These are phyloP conservation scores for Cirrhinus molitorella DNA, from an alignment of 2,797 vertebrate genomes.

Conservation along the genomic window DNA sequence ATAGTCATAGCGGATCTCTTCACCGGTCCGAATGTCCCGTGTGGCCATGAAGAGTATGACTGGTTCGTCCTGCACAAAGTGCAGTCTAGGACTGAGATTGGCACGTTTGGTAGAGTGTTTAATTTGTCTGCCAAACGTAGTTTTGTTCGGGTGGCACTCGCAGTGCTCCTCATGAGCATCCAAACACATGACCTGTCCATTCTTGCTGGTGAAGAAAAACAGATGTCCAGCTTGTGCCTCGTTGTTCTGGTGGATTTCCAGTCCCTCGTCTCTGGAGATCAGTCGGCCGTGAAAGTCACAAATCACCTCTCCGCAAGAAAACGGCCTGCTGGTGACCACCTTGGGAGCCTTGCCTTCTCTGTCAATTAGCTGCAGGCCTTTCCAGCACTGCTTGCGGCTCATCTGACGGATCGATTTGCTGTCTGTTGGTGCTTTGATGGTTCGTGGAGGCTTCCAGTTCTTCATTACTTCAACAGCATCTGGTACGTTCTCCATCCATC, in stretches of 20 bases:
- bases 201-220: neutral
- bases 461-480: neutral
- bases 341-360: neutral
- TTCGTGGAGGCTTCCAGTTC: neutral
- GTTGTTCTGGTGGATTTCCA: neutral
- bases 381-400: neutral
- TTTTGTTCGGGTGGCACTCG: neutral
- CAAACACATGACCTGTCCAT: neutral
- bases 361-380: neutral
- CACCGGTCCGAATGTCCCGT: neutral
- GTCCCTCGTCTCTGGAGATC: neutral
- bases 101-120: neutral
- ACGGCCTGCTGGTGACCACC: neutral
- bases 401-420: neutral
- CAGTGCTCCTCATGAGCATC: neutral
- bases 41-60: neutral
- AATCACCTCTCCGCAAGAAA: constrained; percentile 1
- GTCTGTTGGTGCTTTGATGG: neutral
- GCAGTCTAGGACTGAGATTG: constrained; percentile 13
- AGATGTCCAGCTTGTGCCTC: neutral
- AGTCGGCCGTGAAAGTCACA: constrained; percentile 22
- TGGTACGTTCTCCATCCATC: neutral
- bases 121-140: neutral
- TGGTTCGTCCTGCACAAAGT: neutral
- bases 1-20: constrained; percentile 9